phyloP scores from a whole-genome alignment of 2,113 vertebrate species.

The Maccullochella peelii region DNA sequence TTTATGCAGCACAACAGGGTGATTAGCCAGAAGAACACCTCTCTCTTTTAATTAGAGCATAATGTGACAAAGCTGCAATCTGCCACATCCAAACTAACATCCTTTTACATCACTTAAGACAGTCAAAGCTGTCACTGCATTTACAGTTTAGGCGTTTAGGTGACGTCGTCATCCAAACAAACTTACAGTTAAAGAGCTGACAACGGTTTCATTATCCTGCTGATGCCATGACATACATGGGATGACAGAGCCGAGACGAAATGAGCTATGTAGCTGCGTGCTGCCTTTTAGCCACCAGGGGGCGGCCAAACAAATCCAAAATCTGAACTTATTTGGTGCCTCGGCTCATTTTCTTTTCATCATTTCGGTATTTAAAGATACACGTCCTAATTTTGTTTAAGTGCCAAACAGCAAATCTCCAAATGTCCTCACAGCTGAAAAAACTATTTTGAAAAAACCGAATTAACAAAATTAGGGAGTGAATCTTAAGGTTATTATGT shows the following conservation, averaged over 20 bases:
- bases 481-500: no score
- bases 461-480: neutral
- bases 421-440: neutral
- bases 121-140: neutral
- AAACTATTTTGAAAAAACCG: no score
- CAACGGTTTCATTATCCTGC: neutral
- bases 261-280: neutral
- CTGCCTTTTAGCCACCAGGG: neutral
- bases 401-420: neutral
- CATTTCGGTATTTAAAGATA: slow-evolving; percentile 3
- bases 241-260: neutral
- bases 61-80: slow-evolving; percentile 2
- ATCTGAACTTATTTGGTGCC: neutral
- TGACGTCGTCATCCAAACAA: neutral
- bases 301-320: neutral
- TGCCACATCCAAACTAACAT: slow-evolving; percentile 1
- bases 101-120: slow-evolving; percentile 1
- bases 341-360: neutral
- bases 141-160: neutral
- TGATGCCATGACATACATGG: neutral
- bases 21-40: slow-evolving; percentile 26
- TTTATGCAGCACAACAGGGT: slow-evolving; percentile 25
- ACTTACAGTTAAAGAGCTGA: neutral
- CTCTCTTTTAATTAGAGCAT: slow-evolving; percentile 29
- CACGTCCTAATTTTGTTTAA: neutral